Conservation (phyloP, 2,888 invertebrate genomes). For the Lochmaea capreae region DNA sequence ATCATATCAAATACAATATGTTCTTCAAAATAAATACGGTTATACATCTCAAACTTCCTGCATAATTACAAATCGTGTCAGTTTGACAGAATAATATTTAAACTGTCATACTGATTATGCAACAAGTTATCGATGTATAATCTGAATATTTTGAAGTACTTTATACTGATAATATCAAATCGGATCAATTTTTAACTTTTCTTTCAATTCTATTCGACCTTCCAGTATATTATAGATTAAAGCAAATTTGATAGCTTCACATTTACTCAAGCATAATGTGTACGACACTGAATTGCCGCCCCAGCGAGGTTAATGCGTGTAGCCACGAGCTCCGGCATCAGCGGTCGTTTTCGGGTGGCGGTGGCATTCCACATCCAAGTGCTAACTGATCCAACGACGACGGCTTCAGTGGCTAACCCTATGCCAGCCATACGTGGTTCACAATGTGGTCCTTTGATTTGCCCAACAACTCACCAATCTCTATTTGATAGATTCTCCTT, state of each 20-base stretch:
- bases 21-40: too few relatives aligned
- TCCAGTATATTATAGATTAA: neutral
- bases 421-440: conserved; percentile 42
- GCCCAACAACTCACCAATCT: conserved; percentile 37
- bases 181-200: neutral
- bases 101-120: too few relatives aligned
- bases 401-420: conserved; percentile 45
- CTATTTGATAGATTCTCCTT: neutral
- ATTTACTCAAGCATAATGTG: neutral
- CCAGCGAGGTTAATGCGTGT: conserved; percentile 52
- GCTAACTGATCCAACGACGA: conserved; percentile 46
- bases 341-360: conserved; percentile 29
- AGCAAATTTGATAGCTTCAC: neutral
- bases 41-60: too few relatives aligned
- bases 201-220: neutral
- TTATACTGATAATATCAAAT: too few relatives aligned
- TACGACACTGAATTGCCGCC: conserved; percentile 49
- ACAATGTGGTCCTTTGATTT: conserved; percentile 42
- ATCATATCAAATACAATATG: too few relatives aligned
- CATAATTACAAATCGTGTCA: too few relatives aligned
- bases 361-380: conserved; percentile 55
- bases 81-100: too few relatives aligned
- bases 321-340: conserved; percentile 58
- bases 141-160: too few relatives aligned
- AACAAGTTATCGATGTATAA: too few relatives aligned